Base-by-base conservation (phyloP, 2,888 invertebrate species). In the Drosophila dives region DNA sequence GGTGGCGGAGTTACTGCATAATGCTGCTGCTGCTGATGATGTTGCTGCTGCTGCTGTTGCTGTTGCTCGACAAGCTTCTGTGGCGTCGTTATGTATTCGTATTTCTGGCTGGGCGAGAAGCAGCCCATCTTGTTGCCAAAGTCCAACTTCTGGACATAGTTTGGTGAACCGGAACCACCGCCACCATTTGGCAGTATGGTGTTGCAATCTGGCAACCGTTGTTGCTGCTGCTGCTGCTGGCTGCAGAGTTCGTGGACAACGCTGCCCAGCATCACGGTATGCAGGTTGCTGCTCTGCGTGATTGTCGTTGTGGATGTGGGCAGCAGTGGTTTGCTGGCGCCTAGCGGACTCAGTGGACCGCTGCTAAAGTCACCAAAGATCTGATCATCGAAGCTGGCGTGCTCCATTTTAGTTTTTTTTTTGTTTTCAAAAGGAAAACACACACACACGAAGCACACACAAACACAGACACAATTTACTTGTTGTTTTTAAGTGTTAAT, bases 281-380 rank as follows among this genome's bases (percentile, higher is more conserved):
- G 95, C 78, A 95, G 95, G 23, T 40, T 77, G 49, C 54, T 77
- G 49, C 61, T 63, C 42, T 81, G 79, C 3, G 54, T 72, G 10
- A 75, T 64, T 10, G 67, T 72, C 20, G 95, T 95, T 26, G 94
- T 86, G 50, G 94, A 82, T 26, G 94, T 93, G 56, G 94, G 90
- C 70, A 91, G 72, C 36, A 93, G 63, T 0, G 93, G 91, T 55
- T 93, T 93, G 33, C 60, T 75, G 45, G 91, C 93, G 29, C 92
- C 93, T 54, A 93, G 73, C 90, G 94, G 93, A 76, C 93, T 93
- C 12, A 95, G 94, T 71, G 94, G 95, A 82, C 94, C 94, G 36
- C 94, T 94, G 42, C 94, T 93, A 90, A 97, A 97, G 93, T 97
- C 97, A 80, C 95, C 94, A 92, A 97, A 97, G 70, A 96, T 95